A percentile compares a stretch with the other conserved stretches of the same genome.
phyloP scores from a whole-genome alignment of 2,888 invertebrate species.

The Microctonus hyperodae region DNA sequence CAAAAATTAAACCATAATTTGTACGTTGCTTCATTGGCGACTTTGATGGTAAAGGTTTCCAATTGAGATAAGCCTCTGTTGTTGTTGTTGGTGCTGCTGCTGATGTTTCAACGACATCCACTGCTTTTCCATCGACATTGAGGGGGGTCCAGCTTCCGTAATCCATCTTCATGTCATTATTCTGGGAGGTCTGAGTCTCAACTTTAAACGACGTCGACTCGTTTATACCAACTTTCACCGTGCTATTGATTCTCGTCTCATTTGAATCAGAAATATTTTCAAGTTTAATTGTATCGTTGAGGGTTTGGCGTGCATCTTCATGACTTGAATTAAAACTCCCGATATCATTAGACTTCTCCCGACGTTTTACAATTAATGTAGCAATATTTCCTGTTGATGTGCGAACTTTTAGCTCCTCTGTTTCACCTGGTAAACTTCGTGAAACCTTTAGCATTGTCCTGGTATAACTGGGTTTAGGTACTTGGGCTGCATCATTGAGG shows the following conservation, averaged over 20 bases:
- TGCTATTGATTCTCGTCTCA: slow-evolving; percentile 5
- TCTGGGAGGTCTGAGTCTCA: slow-evolving; percentile 14
- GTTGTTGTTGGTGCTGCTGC: slow-evolving; percentile 38
- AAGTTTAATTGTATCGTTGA: slow-evolving; percentile 22
- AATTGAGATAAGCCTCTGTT: slow-evolving; percentile 47
- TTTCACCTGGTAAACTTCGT: slow-evolving; percentile 78
- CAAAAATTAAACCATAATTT: slow-evolving; percentile 37
- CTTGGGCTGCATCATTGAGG: slow-evolving; percentile 38
- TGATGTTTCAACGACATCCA: slow-evolving; percentile 31
- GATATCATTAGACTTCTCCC: slow-evolving; percentile 62
- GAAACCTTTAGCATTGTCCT: slow-evolving; percentile 80
- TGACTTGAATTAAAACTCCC: not conserved
- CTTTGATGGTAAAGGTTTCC: slow-evolving; percentile 66
- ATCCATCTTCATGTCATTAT: slow-evolving; percentile 42
- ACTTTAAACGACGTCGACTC: slow-evolving; percentile 19
- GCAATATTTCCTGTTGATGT: slow-evolving; percentile 80
- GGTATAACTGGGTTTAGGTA: slow-evolving; percentile 68
- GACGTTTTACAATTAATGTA: slow-evolving; percentile 77
- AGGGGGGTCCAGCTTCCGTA: slow-evolving; percentile 55
- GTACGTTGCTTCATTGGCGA: slow-evolving; percentile 2
- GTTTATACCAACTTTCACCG: slow-evolving; percentile 36
- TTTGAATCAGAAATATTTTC: slow-evolving; percentile 28
- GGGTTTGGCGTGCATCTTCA: not conserved
- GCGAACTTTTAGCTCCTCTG: slow-evolving; percentile 78
- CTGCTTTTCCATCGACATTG: slow-evolving; percentile 43